phyloP scores from a whole-genome alignment of 1,140 invertebrate genomes.

The Tyrophagus putrescentiae region DNA sequence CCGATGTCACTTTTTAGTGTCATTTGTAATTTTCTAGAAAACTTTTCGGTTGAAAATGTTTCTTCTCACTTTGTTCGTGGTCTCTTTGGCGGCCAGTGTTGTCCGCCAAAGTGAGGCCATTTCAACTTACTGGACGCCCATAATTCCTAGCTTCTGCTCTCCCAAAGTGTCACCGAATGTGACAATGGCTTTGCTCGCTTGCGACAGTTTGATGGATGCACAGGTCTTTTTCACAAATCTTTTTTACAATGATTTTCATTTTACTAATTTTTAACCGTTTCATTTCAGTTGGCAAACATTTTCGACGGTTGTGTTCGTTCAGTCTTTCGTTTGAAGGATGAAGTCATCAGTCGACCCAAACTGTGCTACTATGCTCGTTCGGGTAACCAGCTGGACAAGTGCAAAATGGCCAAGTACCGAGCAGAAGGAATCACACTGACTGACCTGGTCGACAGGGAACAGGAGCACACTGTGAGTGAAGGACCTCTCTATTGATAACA shows the following conservation, averaged over 20 bases:
- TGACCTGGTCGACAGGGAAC: constrained; percentile 9
- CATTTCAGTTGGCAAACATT: constrained; percentile 1
- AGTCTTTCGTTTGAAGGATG: background rate
- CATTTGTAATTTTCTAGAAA: no score
- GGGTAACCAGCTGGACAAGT: constrained; percentile 10
- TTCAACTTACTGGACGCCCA: constrained; percentile 14
- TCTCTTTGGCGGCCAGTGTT: no score
- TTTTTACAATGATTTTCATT: background rate
- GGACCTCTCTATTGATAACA: no score
- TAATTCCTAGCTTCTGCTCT: constrained; percentile 4
- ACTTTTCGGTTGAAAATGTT: no score
- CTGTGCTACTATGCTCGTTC: constrained; percentile 8
- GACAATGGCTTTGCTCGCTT: background rate
- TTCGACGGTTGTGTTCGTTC: constrained; percentile 13
- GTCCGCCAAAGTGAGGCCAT: background rate
- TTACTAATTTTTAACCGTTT: background rate
- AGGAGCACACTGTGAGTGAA: constrained; percentile 10
- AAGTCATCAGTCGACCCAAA: background rate
- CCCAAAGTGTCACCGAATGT: background rate
- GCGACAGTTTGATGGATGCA: constrained; percentile 14
- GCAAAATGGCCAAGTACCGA: constrained; percentile 4
- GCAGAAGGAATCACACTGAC: background rate
- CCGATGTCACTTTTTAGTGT: no score
- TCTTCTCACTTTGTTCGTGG: no score
- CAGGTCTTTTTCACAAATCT: background rate